Evolutionary conservation across 2,888 invertebrate species (phyloP).

Genomic region (Chrysolina oricalcia): DNA sequence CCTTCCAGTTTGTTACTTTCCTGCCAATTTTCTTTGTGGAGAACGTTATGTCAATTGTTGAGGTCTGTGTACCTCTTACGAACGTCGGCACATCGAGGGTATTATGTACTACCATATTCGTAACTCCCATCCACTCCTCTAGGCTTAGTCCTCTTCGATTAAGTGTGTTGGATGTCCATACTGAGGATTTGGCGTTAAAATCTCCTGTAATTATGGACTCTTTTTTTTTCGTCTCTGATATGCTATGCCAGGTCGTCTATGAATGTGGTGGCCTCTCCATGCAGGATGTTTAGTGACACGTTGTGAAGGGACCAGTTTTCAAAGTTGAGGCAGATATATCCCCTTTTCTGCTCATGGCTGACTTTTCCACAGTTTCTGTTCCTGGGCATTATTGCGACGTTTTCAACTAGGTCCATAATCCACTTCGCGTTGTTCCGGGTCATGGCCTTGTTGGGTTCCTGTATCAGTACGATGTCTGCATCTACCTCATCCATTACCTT

Average conservation of each 20-base stretch:
- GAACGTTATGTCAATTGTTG: too few relatives aligned
- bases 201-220: background rate
- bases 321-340: too few relatives aligned
- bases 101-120: too few relatives aligned
- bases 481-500: conserved; percentile 24
- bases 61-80: too few relatives aligned
- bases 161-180: background rate
- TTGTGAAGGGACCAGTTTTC: too few relatives aligned
- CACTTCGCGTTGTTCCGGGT: conserved; percentile 18
- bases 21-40: too few relatives aligned
- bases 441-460: conserved; percentile 40
- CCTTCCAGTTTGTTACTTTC: too few relatives aligned
- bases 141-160: background rate
- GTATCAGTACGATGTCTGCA: conserved; percentile 38
- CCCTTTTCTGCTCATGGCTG: too few relatives aligned
- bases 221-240: background rate
- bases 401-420: background rate
- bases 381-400: background rate
- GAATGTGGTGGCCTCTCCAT: too few relatives aligned
- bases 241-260: background rate
- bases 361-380: background rate
- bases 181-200: background rate
- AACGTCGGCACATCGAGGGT: too few relatives aligned
- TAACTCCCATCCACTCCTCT: conserved; percentile 30
- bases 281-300: too few relatives aligned